These are phyloP conservation scores for Heterochromis multidens DNA, from an alignment of 2,113 vertebrate genomes.

Conservation along the genomic window DNA sequence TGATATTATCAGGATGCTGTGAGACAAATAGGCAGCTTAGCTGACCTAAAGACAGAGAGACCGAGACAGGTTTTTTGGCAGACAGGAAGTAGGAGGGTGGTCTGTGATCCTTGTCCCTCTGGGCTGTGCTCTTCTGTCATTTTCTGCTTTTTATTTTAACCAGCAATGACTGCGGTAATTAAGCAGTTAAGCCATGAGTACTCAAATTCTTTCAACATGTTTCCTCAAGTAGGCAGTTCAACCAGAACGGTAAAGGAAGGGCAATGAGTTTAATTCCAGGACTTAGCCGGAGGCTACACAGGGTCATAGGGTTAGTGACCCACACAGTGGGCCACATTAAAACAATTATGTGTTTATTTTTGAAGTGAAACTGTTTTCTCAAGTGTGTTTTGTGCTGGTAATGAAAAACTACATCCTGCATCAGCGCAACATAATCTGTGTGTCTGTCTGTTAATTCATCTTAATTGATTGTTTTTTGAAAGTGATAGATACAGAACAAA, in stretches of 20 bases:
- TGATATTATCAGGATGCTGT: constrained; percentile 33
- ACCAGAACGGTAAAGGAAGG: background rate
- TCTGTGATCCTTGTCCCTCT: background rate
- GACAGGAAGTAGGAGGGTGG: constrained; percentile 26
- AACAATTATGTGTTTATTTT: constrained; percentile 30
- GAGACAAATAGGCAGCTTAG: background rate
- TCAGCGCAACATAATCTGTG: background rate
- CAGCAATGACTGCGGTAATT: constrained; percentile 53
- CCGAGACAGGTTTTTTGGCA: background rate
- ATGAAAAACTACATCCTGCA: background rate
- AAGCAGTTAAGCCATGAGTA: constrained; percentile 51
- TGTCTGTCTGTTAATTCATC: background rate
- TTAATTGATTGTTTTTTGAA: background rate
- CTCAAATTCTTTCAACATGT: constrained; percentile 63
- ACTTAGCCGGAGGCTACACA: constrained; percentile 12
- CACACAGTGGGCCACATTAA: background rate
- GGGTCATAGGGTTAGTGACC: constrained; percentile 39
- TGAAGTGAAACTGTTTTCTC: constrained; percentile 7
- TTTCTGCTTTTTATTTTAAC: constrained; percentile 45
- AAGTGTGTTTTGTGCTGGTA: background rate
- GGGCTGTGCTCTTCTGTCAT: constrained; percentile 20
- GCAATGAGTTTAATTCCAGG: background rate
- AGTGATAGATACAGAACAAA: background rate
- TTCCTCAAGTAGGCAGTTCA: constrained; percentile 10
- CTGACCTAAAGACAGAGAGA: background rate